Percentiles rank a stretch among this genome's conserved stretches.
Evolutionary conservation across 2,888 invertebrate genomes (phyloP).

Genomic region (Camptogramma bilineatum): DNA sequence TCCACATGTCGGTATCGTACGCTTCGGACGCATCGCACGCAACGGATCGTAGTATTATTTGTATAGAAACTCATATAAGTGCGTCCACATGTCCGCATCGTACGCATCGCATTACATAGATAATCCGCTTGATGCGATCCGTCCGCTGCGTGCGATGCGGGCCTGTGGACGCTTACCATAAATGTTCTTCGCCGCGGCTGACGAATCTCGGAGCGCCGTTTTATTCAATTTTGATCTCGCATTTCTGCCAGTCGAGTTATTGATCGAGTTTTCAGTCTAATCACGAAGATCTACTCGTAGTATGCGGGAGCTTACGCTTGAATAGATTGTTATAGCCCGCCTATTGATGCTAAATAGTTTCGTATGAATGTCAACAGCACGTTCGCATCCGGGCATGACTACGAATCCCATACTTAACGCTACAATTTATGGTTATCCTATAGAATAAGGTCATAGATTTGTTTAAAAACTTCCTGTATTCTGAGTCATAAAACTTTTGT

Average conservation of each 20-base stretch:
- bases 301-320: not conserved
- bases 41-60: no score
- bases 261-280: not conserved
- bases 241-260: not conserved
- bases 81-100: no score
- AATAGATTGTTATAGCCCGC: not conserved
- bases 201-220: not conserved
- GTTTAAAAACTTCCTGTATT: slow-evolving; percentile 1
- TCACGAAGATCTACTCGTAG: not conserved
- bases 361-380: not conserved
- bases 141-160: no score
- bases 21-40: no score
- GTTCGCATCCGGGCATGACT: not conserved
- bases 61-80: no score
- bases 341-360: not conserved
- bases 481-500: slow-evolving; percentile 3
- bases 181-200: not conserved
- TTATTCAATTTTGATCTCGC: slow-evolving; percentile 1
- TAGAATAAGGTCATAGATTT: not conserved
- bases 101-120: no score
- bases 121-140: no score
- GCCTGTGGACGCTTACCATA: no score
- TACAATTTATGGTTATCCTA: not conserved
- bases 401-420: not conserved
- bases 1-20: no score